These are phyloP conservation scores for Eudasyphora cyanicolor DNA, from an alignment of 2,888 invertebrate genomes.

Conservation along the genomic window DNA sequence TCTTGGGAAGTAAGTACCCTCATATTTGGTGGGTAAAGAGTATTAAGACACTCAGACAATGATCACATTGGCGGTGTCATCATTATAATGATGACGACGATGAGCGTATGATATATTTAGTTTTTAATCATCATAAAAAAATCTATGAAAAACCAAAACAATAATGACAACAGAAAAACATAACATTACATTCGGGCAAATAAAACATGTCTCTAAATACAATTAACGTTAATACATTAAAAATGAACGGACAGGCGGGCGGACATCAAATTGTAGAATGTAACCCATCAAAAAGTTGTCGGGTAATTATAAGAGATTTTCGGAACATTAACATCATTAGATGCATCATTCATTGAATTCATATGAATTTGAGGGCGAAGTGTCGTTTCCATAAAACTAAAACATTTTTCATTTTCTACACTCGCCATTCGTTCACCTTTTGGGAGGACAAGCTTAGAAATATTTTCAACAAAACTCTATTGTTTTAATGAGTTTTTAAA, in stretches of 20 bases:
- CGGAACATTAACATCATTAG: constrained; percentile 9
- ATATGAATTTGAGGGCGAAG: constrained; percentile 26
- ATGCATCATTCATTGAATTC: constrained; percentile 6
- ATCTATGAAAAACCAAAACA: constrained; percentile 1
- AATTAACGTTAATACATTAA: constrained; percentile 18
- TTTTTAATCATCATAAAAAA: constrained; percentile 31
- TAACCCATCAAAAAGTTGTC: constrained; percentile 11
- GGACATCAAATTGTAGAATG: not conserved
- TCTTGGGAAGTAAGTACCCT: not conserved
- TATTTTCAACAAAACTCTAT: constrained; percentile 41
- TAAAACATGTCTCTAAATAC: constrained; percentile 15
- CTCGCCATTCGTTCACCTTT: not conserved
- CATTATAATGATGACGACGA: constrained; percentile 1
- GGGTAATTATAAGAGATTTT: constrained; percentile 19
- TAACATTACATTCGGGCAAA: not conserved
- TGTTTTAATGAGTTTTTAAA: constrained; percentile 62
- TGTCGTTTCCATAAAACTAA: constrained; percentile 55
- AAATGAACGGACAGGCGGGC: not conserved
- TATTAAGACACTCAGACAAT: not conserved
- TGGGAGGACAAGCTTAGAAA: not conserved
- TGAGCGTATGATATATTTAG: constrained; percentile 5
- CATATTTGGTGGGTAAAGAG: not conserved
- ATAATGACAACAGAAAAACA: not conserved
- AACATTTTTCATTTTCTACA: constrained; percentile 55
- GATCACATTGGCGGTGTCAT: not conserved